Evolutionary conservation across 2,113 vertebrate genomes (phyloP).

Genomic region (Aleadryas rufinucha): DNA sequence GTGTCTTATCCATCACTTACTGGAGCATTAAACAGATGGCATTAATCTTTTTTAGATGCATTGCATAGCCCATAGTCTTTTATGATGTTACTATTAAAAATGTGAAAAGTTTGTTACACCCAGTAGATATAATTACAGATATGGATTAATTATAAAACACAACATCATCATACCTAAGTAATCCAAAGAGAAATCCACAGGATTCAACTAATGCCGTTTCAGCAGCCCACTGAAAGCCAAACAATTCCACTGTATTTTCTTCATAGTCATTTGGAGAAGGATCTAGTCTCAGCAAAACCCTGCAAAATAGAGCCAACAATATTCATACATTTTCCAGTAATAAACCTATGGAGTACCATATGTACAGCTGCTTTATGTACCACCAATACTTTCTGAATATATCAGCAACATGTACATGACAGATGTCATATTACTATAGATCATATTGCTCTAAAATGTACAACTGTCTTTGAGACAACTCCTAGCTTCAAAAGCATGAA

Average conservation of each 20-base stretch:
- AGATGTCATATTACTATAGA: no score
- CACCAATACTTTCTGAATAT: background rate
- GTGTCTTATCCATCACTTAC: background rate
- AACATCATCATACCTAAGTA: constrained; percentile 80
- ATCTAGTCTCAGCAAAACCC: constrained; percentile 86
- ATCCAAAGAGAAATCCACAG: constrained; percentile 86
- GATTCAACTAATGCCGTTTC: constrained; percentile 91
- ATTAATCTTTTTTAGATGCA: background rate
- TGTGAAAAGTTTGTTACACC: background rate
- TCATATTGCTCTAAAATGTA: no score
- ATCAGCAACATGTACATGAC: background rate
- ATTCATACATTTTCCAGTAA: background rate
- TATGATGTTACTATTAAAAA: background rate
- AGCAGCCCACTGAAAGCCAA: constrained; percentile 92
- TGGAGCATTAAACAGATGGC: background rate
- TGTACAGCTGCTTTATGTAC: background rate
- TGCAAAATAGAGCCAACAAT: constrained; percentile 64
- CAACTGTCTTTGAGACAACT: no score
- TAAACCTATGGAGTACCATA: background rate
- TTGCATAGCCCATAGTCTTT: background rate
- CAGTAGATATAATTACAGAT: background rate
- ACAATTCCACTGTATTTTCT: constrained; percentile 84
- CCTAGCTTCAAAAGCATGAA: background rate
- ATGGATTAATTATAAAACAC: background rate
- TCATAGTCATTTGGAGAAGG: constrained; percentile 90